phyloP scores from a whole-genome alignment of 2,113 vertebrate genomes.

The Melanocharis versteri region DNA sequence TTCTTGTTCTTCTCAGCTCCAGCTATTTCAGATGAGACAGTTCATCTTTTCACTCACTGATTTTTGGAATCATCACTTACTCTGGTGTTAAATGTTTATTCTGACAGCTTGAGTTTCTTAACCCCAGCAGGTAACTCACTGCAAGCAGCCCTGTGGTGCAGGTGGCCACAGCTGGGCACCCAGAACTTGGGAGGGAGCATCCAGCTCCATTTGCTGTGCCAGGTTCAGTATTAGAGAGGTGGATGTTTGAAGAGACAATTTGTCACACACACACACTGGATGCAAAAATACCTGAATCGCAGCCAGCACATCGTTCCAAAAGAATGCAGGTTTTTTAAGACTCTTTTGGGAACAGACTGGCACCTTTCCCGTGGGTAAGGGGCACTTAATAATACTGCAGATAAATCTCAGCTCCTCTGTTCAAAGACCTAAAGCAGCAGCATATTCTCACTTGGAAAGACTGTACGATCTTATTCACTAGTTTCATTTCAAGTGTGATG shows the following conservation, averaged over 20 bases:
- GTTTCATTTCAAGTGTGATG: neutral
- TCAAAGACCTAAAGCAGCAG: neutral
- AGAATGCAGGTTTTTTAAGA: neutral
- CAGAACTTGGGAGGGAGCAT: neutral
- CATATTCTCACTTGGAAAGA: neutral
- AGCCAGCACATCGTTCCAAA: neutral
- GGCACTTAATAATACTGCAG: neutral
- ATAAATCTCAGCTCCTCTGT: neutral
- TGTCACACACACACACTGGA: neutral
- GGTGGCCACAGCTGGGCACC: neutral
- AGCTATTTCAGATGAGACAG: neutral
- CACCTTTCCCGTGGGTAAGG: neutral
- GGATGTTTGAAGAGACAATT: neutral
- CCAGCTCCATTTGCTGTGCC: neutral
- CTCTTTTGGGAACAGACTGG: neutral
- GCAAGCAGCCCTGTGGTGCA: neutral
- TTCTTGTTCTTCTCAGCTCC: neutral
- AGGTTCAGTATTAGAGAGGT: neutral
- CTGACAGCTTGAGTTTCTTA: neutral
- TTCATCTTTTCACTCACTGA: neutral
- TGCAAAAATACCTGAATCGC: neutral
- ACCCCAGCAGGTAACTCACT: neutral
- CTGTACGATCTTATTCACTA: rapidly evolving
- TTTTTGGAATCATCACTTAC: neutral
- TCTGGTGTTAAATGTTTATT: neutral